Conservation (phyloP, 2,888 invertebrate species). For the Tyria jacobaeae region DNA sequence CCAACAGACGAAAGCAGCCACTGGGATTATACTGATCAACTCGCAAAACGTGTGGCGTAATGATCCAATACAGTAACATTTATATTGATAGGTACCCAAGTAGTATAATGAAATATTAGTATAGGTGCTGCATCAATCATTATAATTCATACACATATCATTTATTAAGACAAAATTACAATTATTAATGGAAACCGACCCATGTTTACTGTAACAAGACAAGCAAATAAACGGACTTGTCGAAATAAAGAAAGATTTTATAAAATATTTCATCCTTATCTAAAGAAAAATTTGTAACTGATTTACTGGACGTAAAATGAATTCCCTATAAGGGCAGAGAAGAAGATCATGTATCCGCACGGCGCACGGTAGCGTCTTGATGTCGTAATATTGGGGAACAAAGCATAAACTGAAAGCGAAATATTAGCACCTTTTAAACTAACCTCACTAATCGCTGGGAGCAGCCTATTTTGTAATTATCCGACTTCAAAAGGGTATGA, state of each 20-base stretch:
- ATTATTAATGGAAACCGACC: too few species aligned
- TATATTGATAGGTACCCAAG: too few species aligned
- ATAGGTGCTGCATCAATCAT: too few species aligned
- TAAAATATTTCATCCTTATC: slow-evolving; percentile 21
- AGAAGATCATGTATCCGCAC: slow-evolving; percentile 53
- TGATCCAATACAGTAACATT: too few species aligned
- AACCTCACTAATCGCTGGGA: too few species aligned
- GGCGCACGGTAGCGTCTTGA: slow-evolving; percentile 56
- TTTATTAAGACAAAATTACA: too few species aligned
- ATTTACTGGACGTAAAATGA: slow-evolving; percentile 54
- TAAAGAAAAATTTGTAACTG: slow-evolving; percentile 44
- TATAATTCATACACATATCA: too few species aligned
- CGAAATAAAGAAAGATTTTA: not conserved
- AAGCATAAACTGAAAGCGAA: slow-evolving; percentile 16
- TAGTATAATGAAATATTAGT: too few species aligned
- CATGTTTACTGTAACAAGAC: too few species aligned
- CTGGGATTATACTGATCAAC: too few species aligned
- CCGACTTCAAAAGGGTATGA: not conserved
- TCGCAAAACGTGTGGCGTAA: too few species aligned
- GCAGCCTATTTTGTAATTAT: not conserved
- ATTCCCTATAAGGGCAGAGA: slow-evolving; percentile 56
- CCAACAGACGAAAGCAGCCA: too few species aligned
- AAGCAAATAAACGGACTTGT: not conserved
- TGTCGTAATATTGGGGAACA: slow-evolving; percentile 38
- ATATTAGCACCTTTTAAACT: not conserved